phyloP scores from a whole-genome alignment of 1,140 invertebrate genomes.

The Eumaeus atala region DNA sequence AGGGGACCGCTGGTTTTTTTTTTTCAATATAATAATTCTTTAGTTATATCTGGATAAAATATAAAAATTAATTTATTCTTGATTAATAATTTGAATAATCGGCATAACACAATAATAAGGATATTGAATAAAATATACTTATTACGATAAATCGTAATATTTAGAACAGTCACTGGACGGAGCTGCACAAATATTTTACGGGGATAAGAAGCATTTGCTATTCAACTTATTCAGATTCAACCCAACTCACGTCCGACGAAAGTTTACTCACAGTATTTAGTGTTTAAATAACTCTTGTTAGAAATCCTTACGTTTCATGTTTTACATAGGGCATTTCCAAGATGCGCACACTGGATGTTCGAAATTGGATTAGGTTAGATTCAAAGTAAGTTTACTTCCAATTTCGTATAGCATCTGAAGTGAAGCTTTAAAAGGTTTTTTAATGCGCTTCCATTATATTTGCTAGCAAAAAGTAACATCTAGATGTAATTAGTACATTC shows the following conservation, averaged over 20 bases:
- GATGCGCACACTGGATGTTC: background rate
- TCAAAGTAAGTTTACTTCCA: background rate
- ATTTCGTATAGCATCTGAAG: background rate
- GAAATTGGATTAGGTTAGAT: background rate
- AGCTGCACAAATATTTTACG: background rate
- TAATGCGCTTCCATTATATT: no score
- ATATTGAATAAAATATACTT: background rate
- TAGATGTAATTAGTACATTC: no score
- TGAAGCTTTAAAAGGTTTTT: no score
- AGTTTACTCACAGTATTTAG: slow-evolving; percentile 17
- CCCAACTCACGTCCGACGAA: slow-evolving; percentile 17
- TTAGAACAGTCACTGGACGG: background rate
- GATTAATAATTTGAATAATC: no score
- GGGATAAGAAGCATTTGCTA: slow-evolving; percentile 5
- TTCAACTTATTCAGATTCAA: slow-evolving; percentile 18
- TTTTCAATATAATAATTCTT: no score
- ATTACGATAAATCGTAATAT: background rate
- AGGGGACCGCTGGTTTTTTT: no score
- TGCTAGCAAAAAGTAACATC: no score
- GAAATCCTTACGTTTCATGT: slow-evolving; percentile 10
- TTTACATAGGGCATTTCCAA: slow-evolving; percentile 5
- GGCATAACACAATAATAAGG: background rate
- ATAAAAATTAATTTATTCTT: no score
- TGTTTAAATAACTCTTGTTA: slow-evolving; percentile 21
- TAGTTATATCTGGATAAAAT: no score